Base-by-base conservation (phyloP, 2,888 invertebrate genomes). In the Steinernema hermaphroditum region DNA sequence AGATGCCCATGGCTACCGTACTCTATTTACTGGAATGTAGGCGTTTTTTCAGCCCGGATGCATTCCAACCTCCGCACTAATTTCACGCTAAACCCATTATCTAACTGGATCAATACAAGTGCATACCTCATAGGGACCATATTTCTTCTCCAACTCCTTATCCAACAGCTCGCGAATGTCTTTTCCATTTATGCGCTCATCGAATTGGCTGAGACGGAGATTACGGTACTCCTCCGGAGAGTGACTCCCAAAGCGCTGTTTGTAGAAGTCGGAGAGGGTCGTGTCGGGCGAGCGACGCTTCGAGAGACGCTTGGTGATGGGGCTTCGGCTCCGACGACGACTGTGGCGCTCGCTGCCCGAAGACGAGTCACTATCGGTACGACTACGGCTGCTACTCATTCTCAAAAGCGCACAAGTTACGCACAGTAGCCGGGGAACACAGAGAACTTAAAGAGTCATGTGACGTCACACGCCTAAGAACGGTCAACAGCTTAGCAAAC, bases 181-280 rank as follows among this genome's bases (percentile, higher is more conserved):
- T 2, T 84, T 84, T n/a, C 83, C 76, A 27, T 76, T 75, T 50
- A 84, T 32, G 9, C 77, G 72, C 2, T 78, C 76, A 43, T 83
- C 80, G 50, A 86, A 79, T 24, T 83, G 81, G 12, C 82, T 80
- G n/a, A 86, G 78, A 0, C 86, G 80, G 44, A 86, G 74, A 72
- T 86, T 87, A 73, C 83, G 70, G 72, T 86, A 86, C 62, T 85
- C 84, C 72, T 86, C 86, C 0, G 86, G 86, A 0, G 85, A 85
- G 68, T 85, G 85, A 34, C 80, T 80, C 41, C 86, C 86, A 72
- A 86, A 85, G 8, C 84, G 76, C 37, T 83, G 80, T 54, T 83
- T 80, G 73, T 74, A 82, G 72, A 76, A 81, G 44, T 24, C 46
- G 14, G 81, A 81, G 16, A 81, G 72, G 32, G 62, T 62, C 12